Evolutionary conservation across 2,888 invertebrate genomes (phyloP).

Genomic region (Stegana nigrithorax): DNA sequence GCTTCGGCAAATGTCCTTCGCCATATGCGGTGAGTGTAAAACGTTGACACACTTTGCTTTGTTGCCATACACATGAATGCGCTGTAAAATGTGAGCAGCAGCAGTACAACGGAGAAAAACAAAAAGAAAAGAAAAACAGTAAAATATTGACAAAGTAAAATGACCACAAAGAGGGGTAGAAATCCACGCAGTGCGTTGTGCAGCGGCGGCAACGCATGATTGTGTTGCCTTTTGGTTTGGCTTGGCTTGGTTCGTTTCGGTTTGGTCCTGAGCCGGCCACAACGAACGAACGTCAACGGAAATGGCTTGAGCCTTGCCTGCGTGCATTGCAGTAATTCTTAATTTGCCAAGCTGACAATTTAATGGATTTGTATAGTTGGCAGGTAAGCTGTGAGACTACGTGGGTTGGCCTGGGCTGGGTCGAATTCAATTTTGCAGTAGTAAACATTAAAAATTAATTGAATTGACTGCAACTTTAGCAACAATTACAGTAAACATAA

Average conservation of each 20-base stretch:
- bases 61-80: slow-evolving; percentile 54
- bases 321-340: slow-evolving; percentile 56
- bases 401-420: slow-evolving; percentile 30
- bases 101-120: not conserved
- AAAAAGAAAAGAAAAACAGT: not conserved
- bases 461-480: slow-evolving; percentile 56
- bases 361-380: slow-evolving; percentile 48
- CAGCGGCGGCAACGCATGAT: too few species aligned
- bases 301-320: not conserved
- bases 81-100: slow-evolving; percentile 1
- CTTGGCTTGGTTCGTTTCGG: slow-evolving; percentile 13
- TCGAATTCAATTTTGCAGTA: slow-evolving; percentile 63
- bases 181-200: too few species aligned
- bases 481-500: not conserved
- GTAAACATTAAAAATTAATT: slow-evolving; percentile 66
- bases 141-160: too few species aligned
- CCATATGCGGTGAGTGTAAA: slow-evolving; percentile 19
- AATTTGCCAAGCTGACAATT: slow-evolving; percentile 64
- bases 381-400: slow-evolving; percentile 12
- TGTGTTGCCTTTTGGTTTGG: not conserved
- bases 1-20: slow-evolving; percentile 5
- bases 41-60: slow-evolving; percentile 59
- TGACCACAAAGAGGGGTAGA: too few species aligned
- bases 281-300: slow-evolving; percentile 38
- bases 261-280: slow-evolving; percentile 33